Evolutionary conservation across 2,113 vertebrate species (phyloP).

Genomic region (Antigone vipio): DNA sequence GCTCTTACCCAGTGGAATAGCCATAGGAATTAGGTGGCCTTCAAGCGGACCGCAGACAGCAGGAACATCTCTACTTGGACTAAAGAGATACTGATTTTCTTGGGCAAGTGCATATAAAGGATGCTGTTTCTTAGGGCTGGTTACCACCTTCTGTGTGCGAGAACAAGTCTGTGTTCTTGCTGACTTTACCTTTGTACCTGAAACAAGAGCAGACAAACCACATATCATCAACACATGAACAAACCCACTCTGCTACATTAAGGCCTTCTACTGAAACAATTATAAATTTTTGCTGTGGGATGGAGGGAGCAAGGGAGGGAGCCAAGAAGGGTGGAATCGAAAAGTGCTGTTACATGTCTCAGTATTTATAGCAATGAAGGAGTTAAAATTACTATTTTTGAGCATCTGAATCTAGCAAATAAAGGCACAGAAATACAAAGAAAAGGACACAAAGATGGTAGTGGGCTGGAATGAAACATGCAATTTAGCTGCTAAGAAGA

Average conservation of each 20-base stretch:
- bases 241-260: neutral
- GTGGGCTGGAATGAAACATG: fast-evolving
- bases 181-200: constrained; percentile 89
- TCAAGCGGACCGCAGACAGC: constrained; percentile 60
- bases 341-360: neutral
- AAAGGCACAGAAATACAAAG: neutral
- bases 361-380: neutral
- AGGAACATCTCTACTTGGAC: constrained; percentile 62
- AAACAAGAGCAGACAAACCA: neutral
- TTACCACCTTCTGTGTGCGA: neutral
- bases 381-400: neutral
- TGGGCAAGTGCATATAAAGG: neutral
- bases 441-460: neutral
- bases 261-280: neutral
- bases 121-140: neutral
- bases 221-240: neutral
- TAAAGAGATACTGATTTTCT: constrained; percentile 71
- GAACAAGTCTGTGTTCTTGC: constrained; percentile 85
- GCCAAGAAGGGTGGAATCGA: neutral
- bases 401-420: neutral
- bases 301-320: neutral
- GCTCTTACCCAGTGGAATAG: constrained; percentile 86
- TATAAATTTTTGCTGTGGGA: neutral
- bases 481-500: neutral
- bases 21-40: constrained; percentile 81